These are phyloP conservation scores for Drosophila sordidapex DNA, from an alignment of 2,888 invertebrate species.

Conservation along the genomic window DNA sequence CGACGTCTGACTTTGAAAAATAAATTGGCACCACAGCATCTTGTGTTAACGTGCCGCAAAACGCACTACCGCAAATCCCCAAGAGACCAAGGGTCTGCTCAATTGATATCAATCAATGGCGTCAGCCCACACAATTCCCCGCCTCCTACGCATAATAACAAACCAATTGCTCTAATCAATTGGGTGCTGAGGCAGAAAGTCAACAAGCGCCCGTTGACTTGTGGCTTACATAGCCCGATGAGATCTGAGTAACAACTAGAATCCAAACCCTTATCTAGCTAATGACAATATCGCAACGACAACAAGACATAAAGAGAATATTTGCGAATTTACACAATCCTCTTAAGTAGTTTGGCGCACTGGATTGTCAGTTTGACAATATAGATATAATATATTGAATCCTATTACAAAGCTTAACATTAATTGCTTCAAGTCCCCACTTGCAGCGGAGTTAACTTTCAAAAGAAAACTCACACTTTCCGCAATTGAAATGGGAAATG, in stretches of 20 bases:
- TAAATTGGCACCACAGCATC: slow-evolving; percentile 58
- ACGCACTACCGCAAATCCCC: slow-evolving; percentile 53
- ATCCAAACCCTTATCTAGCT: slow-evolving; percentile 33
- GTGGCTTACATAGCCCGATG: slow-evolving; percentile 23
- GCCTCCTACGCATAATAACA: slow-evolving; percentile 8
- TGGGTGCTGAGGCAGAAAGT: slow-evolving; percentile 59
- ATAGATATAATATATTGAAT: slow-evolving; percentile 28
- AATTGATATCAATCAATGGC: slow-evolving; percentile 68
- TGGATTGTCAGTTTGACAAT: neutral
- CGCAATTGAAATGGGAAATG: slow-evolving; percentile 14
- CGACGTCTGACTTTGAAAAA: slow-evolving; percentile 35
- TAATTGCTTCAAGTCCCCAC: slow-evolving; percentile 44
- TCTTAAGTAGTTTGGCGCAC: slow-evolving; percentile 16
- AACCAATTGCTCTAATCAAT: slow-evolving; percentile 58
- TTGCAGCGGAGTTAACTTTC: slow-evolving; percentile 35
- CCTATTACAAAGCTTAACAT: slow-evolving; percentile 26
- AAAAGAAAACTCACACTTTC: slow-evolving; percentile 20
- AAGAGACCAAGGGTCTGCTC: slow-evolving; percentile 40
- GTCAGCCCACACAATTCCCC: slow-evolving; percentile 44
- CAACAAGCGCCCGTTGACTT: slow-evolving; percentile 49
- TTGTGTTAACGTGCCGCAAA: slow-evolving; percentile 47
- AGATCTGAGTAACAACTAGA: slow-evolving; percentile 45
- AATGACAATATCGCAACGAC: slow-evolving; percentile 30
- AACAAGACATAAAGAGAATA: slow-evolving; percentile 6
- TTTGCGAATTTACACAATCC: slow-evolving; percentile 24